Evolutionary conservation across 1,140 invertebrate genomes (phyloP), one percentile per base, ranked within the genome.

Genomic region (Ephestia elutella): DNA sequence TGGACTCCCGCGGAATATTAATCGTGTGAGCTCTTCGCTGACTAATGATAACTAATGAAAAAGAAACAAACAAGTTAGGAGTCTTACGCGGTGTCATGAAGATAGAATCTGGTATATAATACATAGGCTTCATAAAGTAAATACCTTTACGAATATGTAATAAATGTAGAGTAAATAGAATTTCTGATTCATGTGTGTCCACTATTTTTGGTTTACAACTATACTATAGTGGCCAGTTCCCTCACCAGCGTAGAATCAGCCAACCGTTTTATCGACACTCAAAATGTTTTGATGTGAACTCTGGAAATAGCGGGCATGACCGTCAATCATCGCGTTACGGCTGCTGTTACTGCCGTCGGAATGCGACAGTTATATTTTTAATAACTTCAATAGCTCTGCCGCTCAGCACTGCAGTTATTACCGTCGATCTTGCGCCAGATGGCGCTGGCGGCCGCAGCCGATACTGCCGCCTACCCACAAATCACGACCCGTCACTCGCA

Each of bases 1-100:
- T 49, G 13, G 20, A 50, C 25, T 50, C 49, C 17, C 54, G 5
- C n/a, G 18, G 54, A 56, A 56, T 56, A 56, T 56, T 48, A 56
- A 56, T 19, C 54, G 50, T 20, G 11, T 21, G 20, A 15, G 20
- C 50, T 32, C 11, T 8, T 8, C 25, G 7, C 30, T 25, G 30
- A 32, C 30, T 32, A 32, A 32, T 32, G 9, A 4, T 32, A 7
- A 32, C 30, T 32, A 32, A 32, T 32, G 30, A 32, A 32, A 32
- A 32, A 10, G 1, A 32, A 32, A 32, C 7, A 8, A 10, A n/a
- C n/a, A 32, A 11, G 4, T 8, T 10, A 32, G 30, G 30, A 5
- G 7, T 32, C 3, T 7, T 25, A 25, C 21, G 21, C 7, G 21
- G 30, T 32, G 11, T 32, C 30, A 32, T 11, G 30, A 32, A 32